Conservation (phyloP, 2,888 invertebrate genomes). For the Panopea generosa region DNA sequence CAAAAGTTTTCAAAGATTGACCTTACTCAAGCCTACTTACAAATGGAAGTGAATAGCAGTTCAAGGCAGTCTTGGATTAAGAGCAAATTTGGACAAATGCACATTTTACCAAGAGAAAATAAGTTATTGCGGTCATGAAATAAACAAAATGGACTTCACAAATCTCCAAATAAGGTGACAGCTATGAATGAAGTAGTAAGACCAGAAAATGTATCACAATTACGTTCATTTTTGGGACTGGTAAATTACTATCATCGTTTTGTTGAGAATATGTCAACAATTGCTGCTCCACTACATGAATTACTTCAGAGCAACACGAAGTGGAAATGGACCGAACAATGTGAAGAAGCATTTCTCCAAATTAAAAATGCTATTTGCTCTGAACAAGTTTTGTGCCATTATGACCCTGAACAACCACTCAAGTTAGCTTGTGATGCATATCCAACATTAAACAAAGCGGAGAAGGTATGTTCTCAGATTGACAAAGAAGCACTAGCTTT, state of each 20-base stretch:
- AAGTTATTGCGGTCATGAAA: conserved; percentile 44
- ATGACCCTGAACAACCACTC: conserved; percentile 74
- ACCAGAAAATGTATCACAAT: conserved; percentile 31
- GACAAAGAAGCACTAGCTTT: conserved; percentile 84
- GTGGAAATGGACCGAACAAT: conserved; percentile 40
- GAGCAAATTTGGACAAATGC: conserved; percentile 44
- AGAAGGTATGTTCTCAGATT: conserved; percentile 82
- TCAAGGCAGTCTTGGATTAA: conserved; percentile 35
- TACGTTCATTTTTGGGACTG: conserved; percentile 37
- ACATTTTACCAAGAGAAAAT: conserved; percentile 38
- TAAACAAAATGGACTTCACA: conserved; percentile 44
- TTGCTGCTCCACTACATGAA: conserved; percentile 36
- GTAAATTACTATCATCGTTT: conserved; percentile 47
- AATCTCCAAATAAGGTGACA: conserved; percentile 32
- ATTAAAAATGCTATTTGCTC: conserved; percentile 68
- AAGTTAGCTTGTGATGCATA: conserved; percentile 84
- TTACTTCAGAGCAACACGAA: conserved; percentile 21
- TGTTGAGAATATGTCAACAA: conserved; percentile 26
- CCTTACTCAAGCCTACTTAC: conserved; percentile 65
- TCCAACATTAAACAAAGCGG: conserved; percentile 83
- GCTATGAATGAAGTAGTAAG: conserved; percentile 33
- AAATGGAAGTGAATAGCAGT: conserved; percentile 51
- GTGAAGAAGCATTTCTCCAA: conserved; percentile 30
- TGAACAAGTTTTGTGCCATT: conserved; percentile 74
- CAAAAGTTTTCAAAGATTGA: conserved; percentile 68